These are phyloP conservation scores for Eulemur rufifrons DNA, from an alignment of 2,113 vertebrate genomes.

Conservation along the genomic window DNA sequence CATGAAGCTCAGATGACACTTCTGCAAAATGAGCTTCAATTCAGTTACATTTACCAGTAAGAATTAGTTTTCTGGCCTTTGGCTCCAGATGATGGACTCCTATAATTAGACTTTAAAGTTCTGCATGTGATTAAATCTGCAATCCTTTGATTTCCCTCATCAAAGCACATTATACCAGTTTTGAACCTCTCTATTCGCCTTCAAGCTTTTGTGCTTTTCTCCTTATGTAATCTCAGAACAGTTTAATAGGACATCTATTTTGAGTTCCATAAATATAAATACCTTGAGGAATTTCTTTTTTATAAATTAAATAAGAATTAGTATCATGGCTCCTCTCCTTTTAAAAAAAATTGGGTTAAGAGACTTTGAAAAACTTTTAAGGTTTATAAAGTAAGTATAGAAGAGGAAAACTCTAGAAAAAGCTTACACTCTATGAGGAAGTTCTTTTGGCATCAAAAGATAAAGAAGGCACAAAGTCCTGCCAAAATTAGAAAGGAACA, in stretches of 20 bases:
- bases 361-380: background rate
- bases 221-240: background rate
- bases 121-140: conserved; percentile 63
- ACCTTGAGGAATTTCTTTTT: background rate
- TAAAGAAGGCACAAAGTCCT: background rate
- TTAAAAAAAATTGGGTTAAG: background rate
- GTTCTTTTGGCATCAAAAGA: conserved; percentile 1
- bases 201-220: conserved; percentile 9
- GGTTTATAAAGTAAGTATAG: background rate
- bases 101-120: conserved; percentile 62
- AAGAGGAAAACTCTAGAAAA: conserved; percentile 5
- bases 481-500: conserved; percentile 47
- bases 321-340: background rate
- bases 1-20: background rate
- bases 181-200: conserved; percentile 34
- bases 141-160: conserved; percentile 52
- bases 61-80: conserved; percentile 68
- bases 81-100: conserved; percentile 52
- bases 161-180: conserved; percentile 31
- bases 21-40: conserved; percentile 21
- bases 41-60: conserved; percentile 22
- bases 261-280: conserved; percentile 51
- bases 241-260: conserved; percentile 51
- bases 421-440: background rate
- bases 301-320: conserved; percentile 53